Evolutionary conservation across 2,797 vertebrate genomes (phyloP).

Genomic region (Pygocentrus nattereri): DNA sequence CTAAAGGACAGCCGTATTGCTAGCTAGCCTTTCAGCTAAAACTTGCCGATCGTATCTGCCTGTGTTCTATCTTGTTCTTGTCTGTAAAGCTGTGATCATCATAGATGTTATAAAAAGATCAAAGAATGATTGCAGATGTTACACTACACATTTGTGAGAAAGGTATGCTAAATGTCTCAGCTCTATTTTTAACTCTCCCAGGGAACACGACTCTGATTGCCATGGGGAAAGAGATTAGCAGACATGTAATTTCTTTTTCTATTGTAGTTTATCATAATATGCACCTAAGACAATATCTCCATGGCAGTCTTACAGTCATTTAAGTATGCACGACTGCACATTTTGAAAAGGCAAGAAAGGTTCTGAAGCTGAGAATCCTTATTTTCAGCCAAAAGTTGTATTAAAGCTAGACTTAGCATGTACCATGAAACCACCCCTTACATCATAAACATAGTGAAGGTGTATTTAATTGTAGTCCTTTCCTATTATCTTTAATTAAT

Average conservation of each 20-base stretch:
- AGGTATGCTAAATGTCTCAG: not conserved
- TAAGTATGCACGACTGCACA: not conserved
- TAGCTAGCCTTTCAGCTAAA: constrained; percentile 48
- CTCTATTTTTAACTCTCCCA: not conserved
- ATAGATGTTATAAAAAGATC: constrained; percentile 29
- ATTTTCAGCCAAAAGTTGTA: not conserved
- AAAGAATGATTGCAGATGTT: not conserved
- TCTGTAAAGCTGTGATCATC: constrained; percentile 48
- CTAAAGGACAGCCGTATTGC: constrained; percentile 56
- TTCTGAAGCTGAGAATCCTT: not conserved
- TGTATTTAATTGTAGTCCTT: not conserved
- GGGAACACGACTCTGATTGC: not conserved
- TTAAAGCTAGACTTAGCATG: not conserved
- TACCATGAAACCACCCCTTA: not conserved
- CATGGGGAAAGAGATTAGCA: not conserved
- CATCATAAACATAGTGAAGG: not conserved
- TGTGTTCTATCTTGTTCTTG: constrained; percentile 38
- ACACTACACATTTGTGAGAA: not conserved
- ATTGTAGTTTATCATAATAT: not conserved
- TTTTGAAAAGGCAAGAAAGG: not conserved
- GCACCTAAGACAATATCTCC: not conserved
- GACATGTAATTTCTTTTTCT: not conserved
- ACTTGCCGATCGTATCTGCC: constrained; percentile 60
- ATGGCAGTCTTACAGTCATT: not conserved
- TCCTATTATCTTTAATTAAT: not conserved